Evolutionary conservation across 2,888 invertebrate genomes (phyloP), one percentile per base, ranked within the genome.

Genomic region (Laothoe populi): DNA sequence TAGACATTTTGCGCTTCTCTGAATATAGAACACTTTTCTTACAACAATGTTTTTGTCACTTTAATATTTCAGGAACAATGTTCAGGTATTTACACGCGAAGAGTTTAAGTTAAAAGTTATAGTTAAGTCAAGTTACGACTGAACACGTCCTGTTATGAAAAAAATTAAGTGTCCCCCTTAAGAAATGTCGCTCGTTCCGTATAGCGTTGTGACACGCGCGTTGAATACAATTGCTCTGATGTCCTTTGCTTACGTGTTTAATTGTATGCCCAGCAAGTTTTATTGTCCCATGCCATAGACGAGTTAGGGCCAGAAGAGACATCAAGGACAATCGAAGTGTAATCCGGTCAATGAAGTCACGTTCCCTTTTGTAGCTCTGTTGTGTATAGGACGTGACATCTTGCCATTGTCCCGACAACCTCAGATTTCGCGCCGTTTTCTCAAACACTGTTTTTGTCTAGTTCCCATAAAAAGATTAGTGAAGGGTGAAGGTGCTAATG

Each of bases 401-500:
- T 64, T 66, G 65, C 58, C 66, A 68, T 71, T 71, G 71, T 72
- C 68, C 64, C 66, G 61, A 67, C 67, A 67, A 64, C 66, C 65
- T 63, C 46, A 70, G 71, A 78, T 83, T 86, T 86, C 72, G 83
- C 82, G 72, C 70, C 72, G 82, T 78, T 81, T 81, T 81, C 82
- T 82, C 73, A 71, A 79, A 78, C 79, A 77, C 72, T 70, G 74
- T 84, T 78, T 77, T 79, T 81, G 53, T 72, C 57, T 75, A 77
- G 72, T 75, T 79, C 72, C 77, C 80, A 82, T 87, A 84, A 86
- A 87, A 86, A 88, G 86, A 91, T 90, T 87, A 88, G 85, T 88
- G 82, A 77, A 83, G 88, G 91, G 83, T 84, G 77, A 78, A 92
- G 91, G 92, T 92, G 92, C 85, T 92, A 92, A 92, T 92, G 91